These are phyloP conservation scores for Crotophaga sulcirostris DNA, from an alignment of 2,113 vertebrate genomes.

Conservation along the genomic window DNA sequence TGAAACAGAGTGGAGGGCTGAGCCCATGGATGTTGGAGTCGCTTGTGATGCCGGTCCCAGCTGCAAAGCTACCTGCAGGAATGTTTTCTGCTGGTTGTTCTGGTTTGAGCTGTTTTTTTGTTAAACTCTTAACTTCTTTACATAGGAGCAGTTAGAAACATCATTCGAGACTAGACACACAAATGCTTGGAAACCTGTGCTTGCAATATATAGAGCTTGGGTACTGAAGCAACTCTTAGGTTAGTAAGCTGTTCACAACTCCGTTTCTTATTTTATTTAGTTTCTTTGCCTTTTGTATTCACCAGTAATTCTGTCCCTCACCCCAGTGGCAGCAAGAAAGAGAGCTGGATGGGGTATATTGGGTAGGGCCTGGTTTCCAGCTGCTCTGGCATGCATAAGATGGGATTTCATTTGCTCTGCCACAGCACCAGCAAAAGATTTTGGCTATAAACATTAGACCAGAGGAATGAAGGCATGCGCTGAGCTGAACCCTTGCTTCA, in stretches of 20 bases:
- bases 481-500: not conserved
- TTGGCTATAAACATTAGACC: not conserved
- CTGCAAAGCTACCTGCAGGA: not conserved
- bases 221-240: not conserved
- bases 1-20: not conserved
- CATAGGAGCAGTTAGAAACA: not conserved
- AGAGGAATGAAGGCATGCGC: no score
- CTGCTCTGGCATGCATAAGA: fast-evolving
- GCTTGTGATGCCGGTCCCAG: not conserved
- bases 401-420: fast-evolving
- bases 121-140: not conserved
- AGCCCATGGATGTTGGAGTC: not conserved
- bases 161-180: fast-evolving
- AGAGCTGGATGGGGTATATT: not conserved
- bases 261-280: not conserved
- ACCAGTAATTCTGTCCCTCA: not conserved
- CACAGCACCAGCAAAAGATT: fast-evolving
- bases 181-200: not conserved
- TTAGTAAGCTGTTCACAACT: not conserved
- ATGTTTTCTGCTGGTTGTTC: not conserved
- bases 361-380: not conserved
- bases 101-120: not conserved
- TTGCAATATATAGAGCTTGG: not conserved
- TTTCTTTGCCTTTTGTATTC: not conserved
- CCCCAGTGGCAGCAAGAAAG: not conserved